Evolutionary conservation across 2,888 invertebrate genomes (phyloP).

Genomic region (Lottia scabra): DNA sequence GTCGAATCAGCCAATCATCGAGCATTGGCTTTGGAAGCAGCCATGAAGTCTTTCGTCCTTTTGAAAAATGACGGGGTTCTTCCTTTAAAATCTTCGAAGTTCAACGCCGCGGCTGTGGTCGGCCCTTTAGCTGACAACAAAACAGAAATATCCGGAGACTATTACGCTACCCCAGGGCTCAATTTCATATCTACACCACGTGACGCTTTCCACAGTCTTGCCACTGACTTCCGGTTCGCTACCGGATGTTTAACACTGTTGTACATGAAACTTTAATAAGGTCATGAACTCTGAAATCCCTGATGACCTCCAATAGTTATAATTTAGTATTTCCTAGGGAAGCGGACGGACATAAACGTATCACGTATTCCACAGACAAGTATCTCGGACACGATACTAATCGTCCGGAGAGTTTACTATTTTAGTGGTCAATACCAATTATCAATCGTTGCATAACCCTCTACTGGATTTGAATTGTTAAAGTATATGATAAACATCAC

Average conservation of each 20-base stretch:
- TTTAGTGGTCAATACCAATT: too few species aligned
- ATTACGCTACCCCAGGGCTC: slow-evolving; percentile 43
- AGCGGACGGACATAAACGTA: too few species aligned
- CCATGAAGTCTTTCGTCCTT: slow-evolving; percentile 44
- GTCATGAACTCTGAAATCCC: too few species aligned
- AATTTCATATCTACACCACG: slow-evolving; percentile 47
- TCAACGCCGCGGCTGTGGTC: slow-evolving; percentile 34
- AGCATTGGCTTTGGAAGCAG: slow-evolving; percentile 37
- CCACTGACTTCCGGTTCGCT: slow-evolving; percentile 37
- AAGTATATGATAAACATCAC: too few species aligned
- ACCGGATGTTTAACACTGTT: slow-evolving; percentile 43
- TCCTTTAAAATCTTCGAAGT: slow-evolving; percentile 22
- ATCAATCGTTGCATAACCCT: too few species aligned
- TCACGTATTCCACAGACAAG: too few species aligned
- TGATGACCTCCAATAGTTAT: too few species aligned
- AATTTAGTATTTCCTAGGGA: too few species aligned
- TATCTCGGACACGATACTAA: too few species aligned
- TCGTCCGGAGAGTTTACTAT: too few species aligned
- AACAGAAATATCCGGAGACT: slow-evolving; percentile 58
- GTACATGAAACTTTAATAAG: too few species aligned
- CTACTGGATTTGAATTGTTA: too few species aligned
- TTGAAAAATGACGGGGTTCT: slow-evolving; percentile 44
- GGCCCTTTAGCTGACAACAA: slow-evolving; percentile 63
- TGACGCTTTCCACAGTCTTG: slow-evolving; percentile 41
- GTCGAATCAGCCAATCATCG: slow-evolving; percentile 40